Evolutionary conservation across 2,888 invertebrate genomes (phyloP), one percentile per base, ranked within the genome.

Genomic region (Ferrisia virgata): DNA sequence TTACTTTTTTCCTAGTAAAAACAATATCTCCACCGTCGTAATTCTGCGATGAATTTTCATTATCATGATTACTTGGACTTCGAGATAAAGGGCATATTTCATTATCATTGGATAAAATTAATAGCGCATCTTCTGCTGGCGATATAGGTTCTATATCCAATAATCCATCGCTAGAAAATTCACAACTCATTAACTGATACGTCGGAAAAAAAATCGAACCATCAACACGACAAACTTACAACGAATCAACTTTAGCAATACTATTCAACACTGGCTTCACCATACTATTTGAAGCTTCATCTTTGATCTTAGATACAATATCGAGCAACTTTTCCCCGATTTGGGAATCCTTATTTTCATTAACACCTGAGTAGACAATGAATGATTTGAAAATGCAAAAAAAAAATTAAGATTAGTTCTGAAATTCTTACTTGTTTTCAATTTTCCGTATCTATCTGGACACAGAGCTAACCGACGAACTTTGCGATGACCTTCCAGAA

Each of bases 401-500:
- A 80, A 25, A n/a, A 28, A 11, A 78, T 11, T 13, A 8, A 80
- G 22, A 18, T 53, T n/a, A 4, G 9, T 81, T 9, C 33, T 28
- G 11, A 43, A 79, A 79, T 47, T 40, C 47, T 31, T 31, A 80
- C 80, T 80, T 4, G 31, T 47, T 47, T 31, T 80, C 18, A 31
- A 6, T 25, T 31, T n/a, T n/a, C 8, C 28, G 22, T 36, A 82
- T 25, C 9, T 43, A 76, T 95, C 95, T 11, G 96, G 95, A 87
- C 91, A 89, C 86, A 92, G 92, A 47, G 94, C 93, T 79, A 96
- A 91, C n/a, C 96, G 91, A 82, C 96, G 89, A 85, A 96, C 89
- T 87, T 94, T 94, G 86, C 95, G 91, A 78, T 92, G 91, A 0
- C 94, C 94, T 88, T 95, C 95, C 87, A 97, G 89, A 79, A 96